Base-by-base conservation (phyloP, 2,113 vertebrate species). In the Salvelinus alpinus region DNA sequence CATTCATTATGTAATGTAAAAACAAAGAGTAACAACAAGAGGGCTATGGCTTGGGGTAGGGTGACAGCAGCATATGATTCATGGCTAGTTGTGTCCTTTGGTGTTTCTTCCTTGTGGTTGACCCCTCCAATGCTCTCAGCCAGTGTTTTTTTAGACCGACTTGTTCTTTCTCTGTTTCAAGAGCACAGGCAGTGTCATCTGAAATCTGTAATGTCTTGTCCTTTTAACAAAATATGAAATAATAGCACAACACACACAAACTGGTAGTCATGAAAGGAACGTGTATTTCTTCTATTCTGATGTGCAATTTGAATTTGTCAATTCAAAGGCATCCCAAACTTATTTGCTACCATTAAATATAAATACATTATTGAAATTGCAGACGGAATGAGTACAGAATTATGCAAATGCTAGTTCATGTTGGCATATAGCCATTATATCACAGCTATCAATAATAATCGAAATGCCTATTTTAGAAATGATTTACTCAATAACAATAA, bases 61-160 rank as follows among this genome's bases (percentile, higher is more conserved):
- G 81, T 92, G 91, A 90, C 88, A 90, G 86, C 85, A 90, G 80
- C 89, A 88, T 90, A 91, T 92, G 91, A 92, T 91, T 92, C 91
- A 92, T 84, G 86, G 88, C 86, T 86, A 2, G 70, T 82, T 80
- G 82, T 91, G 89, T 85, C 87, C 90, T 88, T 90, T 87, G 87
- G 88, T 89, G 84, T 83, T 83, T 88, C 90, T 86, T 89, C 84
- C 87, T 90, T 74, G 84, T 87, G 86, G 79, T 83, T 78, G 87
- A 87, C 88, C 82, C 78, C 64, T 89, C 83, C 78, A 85, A 84
- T 79, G 87, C 89, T 88, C 86, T 85, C 60, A 88, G 88, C 89
- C 84, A 85, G 59, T 83, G 85, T 87, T 87, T 70, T 86, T 91
- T 79, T 71, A 29, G 83, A 89, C 84, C 86, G 90, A 81, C 70